Evolutionary conservation across 2,888 invertebrate species (phyloP).

Genomic region (Leptarthrus brevirostris): DNA sequence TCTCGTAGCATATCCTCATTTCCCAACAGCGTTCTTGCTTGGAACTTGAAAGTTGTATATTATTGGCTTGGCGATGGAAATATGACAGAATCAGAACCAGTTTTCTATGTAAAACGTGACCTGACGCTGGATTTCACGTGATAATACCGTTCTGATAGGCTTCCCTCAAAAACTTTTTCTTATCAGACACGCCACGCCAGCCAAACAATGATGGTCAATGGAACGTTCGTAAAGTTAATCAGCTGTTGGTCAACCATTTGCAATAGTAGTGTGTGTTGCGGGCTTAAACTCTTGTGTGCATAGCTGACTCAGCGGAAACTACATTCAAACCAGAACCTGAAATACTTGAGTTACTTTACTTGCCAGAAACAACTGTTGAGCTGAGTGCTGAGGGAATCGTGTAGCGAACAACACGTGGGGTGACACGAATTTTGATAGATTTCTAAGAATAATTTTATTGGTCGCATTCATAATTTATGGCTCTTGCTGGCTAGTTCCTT

Average conservation of each 20-base stretch:
- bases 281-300: background rate
- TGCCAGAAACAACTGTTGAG: conserved; percentile 45
- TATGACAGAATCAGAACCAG: background rate
- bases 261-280: background rate
- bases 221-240: background rate
- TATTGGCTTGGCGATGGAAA: background rate
- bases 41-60: no score
- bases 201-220: background rate
- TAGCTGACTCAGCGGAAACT: conserved; percentile 30
- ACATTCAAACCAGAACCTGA: background rate
- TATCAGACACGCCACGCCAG: no score
- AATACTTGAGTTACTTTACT: background rate
- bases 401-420: conserved; percentile 34
- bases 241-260: conserved; percentile 20
- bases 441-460: background rate
- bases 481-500: background rate
- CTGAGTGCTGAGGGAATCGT: conserved; percentile 37
- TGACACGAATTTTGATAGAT: background rate
- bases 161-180: no score
- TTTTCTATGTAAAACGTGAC: background rate
- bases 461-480: background rate
- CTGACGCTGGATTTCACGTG: background rate
- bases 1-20: background rate
- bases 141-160: background rate
- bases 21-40: no score